phyloP scores from a whole-genome alignment of 2,797 vertebrate species.

The Galaxias olidus region DNA sequence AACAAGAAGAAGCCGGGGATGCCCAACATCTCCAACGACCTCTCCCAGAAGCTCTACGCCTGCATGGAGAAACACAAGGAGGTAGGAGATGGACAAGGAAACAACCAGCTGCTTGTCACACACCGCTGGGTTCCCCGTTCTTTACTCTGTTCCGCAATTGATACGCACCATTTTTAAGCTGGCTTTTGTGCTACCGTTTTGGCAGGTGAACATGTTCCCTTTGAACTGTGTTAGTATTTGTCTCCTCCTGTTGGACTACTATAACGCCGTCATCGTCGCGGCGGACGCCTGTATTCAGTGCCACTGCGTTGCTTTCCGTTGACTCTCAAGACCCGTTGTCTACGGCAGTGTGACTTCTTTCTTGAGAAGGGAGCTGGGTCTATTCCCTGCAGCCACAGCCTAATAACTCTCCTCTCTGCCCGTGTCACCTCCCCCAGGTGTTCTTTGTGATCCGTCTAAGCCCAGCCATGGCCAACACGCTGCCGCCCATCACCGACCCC shows the following conservation, averaged over 20 bases:
- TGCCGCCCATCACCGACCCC: constrained; percentile 90
- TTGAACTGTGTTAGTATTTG: too few species aligned
- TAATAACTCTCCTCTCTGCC: background rate
- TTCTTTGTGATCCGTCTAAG: constrained; percentile 97
- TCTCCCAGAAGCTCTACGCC: constrained; percentile 97
- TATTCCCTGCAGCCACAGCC: background rate
- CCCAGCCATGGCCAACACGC: constrained; percentile 89
- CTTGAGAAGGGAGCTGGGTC: too few species aligned
- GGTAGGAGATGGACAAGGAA: constrained; percentile 64
- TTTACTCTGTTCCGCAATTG: background rate
- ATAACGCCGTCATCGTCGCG: too few species aligned
- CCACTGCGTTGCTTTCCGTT: too few species aligned
- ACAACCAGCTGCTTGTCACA: background rate
- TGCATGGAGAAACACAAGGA: constrained; percentile 99
- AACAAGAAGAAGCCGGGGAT: constrained; percentile 99
- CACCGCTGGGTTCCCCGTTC: background rate
- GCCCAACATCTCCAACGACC: constrained; percentile 96
- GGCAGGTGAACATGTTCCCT: too few species aligned
- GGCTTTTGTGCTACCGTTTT: too few species aligned
- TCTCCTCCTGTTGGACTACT: too few species aligned
- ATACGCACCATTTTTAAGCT: too few species aligned
- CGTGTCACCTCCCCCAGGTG: constrained; percentile 72
- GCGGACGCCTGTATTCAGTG: too few species aligned
- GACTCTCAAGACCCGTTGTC: too few species aligned
- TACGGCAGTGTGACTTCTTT: too few species aligned